phyloP scores from a whole-genome alignment of 2,113 vertebrate genomes.

The Manacus vitellinus region DNA sequence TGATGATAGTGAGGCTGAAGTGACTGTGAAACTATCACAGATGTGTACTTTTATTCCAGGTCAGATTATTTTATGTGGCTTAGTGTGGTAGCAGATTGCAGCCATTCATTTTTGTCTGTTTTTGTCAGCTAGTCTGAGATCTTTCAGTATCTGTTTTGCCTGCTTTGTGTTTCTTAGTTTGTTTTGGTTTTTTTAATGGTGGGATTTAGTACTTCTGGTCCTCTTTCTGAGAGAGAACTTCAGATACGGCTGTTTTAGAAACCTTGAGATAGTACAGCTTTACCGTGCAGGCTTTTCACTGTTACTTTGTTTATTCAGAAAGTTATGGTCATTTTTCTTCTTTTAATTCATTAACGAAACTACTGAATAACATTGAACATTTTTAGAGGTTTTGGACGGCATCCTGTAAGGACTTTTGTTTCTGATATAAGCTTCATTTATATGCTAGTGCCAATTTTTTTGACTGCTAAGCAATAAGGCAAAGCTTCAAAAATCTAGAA shows the following conservation, averaged over 20 bases:
- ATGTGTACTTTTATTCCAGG: neutral
- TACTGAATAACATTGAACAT: neutral
- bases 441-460: neutral
- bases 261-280: neutral
- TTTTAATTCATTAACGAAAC: neutral
- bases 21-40: neutral
- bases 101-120: neutral
- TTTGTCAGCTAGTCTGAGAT: neutral
- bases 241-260: neutral
- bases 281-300: neutral
- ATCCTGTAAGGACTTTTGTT: neutral
- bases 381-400: neutral
- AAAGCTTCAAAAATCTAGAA: neutral
- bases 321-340: neutral
- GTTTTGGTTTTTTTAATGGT: neutral
- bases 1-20: neutral
- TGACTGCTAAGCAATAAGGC: neutral
- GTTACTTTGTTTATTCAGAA: neutral
- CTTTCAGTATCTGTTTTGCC: neutral
- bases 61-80: neutral
- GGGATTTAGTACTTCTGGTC: neutral
- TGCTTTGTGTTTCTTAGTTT: neutral
- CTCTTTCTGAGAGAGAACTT: neutral
- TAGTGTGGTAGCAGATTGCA: neutral
- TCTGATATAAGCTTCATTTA: neutral